Conservation (phyloP, 1,140 invertebrate species). For the Calliphora vicina region DNA sequence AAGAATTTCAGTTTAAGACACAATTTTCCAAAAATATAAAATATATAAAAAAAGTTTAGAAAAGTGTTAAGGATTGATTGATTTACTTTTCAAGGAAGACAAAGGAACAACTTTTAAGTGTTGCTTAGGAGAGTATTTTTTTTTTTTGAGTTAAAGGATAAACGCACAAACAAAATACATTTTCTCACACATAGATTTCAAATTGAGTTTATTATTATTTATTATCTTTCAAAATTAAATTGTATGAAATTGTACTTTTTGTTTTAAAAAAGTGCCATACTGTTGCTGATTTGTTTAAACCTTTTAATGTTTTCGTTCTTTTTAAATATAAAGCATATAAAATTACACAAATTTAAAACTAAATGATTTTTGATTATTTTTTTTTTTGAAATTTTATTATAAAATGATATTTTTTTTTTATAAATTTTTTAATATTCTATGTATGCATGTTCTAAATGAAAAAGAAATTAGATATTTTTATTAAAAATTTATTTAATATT, state of each 20-base stretch:
- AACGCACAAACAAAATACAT: slow-evolving; percentile 24
- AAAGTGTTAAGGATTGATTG: not conserved
- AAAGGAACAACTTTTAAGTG: not conserved
- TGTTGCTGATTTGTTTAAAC: slow-evolving; percentile 13
- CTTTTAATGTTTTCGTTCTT: not conserved
- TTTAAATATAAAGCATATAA: too few species aligned
- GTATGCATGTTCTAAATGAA: slow-evolving; percentile 35
- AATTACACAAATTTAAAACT: not conserved
- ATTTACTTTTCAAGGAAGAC: not conserved
- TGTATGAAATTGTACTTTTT: not conserved
- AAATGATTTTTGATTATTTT: not conserved
- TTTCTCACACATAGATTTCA: slow-evolving; percentile 25
- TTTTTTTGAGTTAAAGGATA: slow-evolving; percentile 28
- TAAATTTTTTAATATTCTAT: slow-evolving; percentile 11
- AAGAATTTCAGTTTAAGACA: not conserved
- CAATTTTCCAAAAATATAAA: not conserved
- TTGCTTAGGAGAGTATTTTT: slow-evolving; percentile 14
- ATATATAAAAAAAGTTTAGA: not conserved
- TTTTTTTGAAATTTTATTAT: slow-evolving; percentile 1
- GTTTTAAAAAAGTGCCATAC: slow-evolving; percentile 2
- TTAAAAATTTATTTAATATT: not conserved
- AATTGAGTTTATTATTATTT: not conserved
- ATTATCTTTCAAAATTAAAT: not conserved
- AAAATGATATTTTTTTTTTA: slow-evolving; percentile 6
- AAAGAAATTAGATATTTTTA: slow-evolving; percentile 12